These are phyloP conservation scores for Huso huso DNA, from an alignment of 2,797 vertebrate species.

Conservation along the genomic window DNA sequence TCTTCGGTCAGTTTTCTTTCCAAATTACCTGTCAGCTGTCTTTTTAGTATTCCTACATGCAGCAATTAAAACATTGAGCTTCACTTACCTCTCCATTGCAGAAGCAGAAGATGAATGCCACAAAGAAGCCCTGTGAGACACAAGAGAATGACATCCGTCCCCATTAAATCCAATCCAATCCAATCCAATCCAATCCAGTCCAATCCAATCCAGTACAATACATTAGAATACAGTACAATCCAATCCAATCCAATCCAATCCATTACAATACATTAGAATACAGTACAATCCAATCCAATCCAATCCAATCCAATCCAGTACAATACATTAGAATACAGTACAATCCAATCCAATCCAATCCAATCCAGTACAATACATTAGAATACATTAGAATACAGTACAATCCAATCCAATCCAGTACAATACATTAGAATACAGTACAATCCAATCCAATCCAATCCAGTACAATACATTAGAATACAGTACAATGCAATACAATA, in stretches of 20 bases:
- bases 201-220: neutral
- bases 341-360: neutral
- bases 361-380: too few relatives aligned
- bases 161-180: too few relatives aligned
- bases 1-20: neutral
- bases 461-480: neutral
- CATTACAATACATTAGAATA: too few relatives aligned
- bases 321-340: too few relatives aligned
- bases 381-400: too few relatives aligned
- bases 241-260: too few relatives aligned
- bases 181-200: too few relatives aligned
- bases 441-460: too few relatives aligned
- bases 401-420: too few relatives aligned
- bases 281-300: neutral
- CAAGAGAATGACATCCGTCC: neutral
- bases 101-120: constrained; percentile 79
- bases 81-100: constrained; percentile 71
- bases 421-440: too few relatives aligned
- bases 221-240: neutral
- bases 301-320: too few relatives aligned
- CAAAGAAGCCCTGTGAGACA: constrained; percentile 64
- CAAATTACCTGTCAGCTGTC: neutral
- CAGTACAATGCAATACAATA: too few relatives aligned
- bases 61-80: neutral
- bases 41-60: neutral